Conservation (phyloP, 1,140 invertebrate species). For the Teleopsis dalmanni region DNA sequence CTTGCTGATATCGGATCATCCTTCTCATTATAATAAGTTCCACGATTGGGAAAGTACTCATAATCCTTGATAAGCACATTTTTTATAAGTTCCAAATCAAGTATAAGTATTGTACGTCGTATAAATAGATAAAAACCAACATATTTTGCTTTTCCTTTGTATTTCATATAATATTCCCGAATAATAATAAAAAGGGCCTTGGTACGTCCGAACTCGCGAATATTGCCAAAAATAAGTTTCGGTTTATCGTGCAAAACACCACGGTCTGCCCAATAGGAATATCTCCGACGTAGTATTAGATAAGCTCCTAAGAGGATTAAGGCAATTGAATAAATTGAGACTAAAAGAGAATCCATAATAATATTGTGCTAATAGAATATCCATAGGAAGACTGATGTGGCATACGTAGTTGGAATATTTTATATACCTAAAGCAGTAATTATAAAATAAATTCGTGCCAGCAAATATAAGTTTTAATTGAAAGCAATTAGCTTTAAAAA, state of each 20-base stretch:
- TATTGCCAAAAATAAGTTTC: constrained; percentile 34
- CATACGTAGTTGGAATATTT: too few species aligned
- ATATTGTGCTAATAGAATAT: too few species aligned
- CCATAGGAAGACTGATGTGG: too few species aligned
- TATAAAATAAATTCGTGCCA: too few species aligned
- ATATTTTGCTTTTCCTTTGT: constrained; percentile 25
- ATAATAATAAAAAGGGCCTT: constrained; percentile 14
- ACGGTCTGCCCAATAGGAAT: constrained; percentile 41
- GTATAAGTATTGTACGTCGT: constrained; percentile 15
- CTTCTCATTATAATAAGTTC: constrained; percentile 42
- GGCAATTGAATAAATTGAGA: too few species aligned
- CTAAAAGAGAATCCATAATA: too few species aligned
- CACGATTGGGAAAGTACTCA: constrained; percentile 46
- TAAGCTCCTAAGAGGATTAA: too few species aligned
- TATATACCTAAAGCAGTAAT: too few species aligned
- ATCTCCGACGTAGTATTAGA: too few species aligned
- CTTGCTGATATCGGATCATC: constrained; percentile 46
- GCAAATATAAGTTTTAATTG: too few species aligned
- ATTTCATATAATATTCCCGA: constrained; percentile 30
- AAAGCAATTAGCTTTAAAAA: too few species aligned
- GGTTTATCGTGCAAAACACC: constrained; percentile 39
- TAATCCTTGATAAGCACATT: constrained; percentile 54
- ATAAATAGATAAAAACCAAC: constrained; percentile 23
- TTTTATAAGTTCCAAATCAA: constrained; percentile 54
- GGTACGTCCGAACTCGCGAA: constrained; percentile 16